Conservation (phyloP, 1,140 invertebrate genomes). For the Drosophila gunungcola region DNA sequence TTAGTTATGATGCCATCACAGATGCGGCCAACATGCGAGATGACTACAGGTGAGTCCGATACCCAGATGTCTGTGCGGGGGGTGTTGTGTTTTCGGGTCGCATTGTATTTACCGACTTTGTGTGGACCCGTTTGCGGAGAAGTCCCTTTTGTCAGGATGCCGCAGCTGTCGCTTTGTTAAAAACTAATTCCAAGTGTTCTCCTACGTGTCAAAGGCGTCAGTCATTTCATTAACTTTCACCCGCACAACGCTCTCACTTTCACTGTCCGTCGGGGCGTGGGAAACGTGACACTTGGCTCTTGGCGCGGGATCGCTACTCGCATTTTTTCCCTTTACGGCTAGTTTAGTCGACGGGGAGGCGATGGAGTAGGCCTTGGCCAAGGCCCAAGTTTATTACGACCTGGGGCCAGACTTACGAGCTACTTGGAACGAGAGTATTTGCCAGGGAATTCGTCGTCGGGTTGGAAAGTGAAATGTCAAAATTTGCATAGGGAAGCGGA, state of each 20-base stretch:
- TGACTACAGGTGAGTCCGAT: conserved; percentile 76
- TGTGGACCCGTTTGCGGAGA: conserved; percentile 9
- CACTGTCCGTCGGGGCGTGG: conserved; percentile 28
- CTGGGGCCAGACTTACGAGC: conserved; percentile 26
- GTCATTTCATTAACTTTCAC: conserved; percentile 74
- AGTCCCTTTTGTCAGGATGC: conserved; percentile 38
- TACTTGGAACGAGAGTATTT: conserved; percentile 26
- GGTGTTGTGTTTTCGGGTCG: conserved; percentile 21
- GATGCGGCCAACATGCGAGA: conserved; percentile 84
- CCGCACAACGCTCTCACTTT: conserved; percentile 30
- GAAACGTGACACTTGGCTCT: conserved; percentile 53
- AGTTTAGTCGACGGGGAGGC: conserved; percentile 17
- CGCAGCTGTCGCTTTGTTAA: conserved; percentile 55
- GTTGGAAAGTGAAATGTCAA: conserved; percentile 52
- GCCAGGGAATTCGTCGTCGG: conserved; percentile 19
- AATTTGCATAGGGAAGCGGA: conserved; percentile 57
- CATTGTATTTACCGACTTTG: conserved; percentile 25
- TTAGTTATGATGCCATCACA: conserved; percentile 86
- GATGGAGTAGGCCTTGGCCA: conserved; percentile 32
- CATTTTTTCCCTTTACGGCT: conserved; percentile 15
- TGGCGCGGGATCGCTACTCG: conserved; percentile 26
- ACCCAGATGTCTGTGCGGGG: background rate
- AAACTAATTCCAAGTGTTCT: conserved; percentile 63
- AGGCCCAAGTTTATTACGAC: conserved; percentile 52
- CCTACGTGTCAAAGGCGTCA: conserved; percentile 46